These are phyloP conservation scores for Hipposideros armiger DNA, from an alignment of 2,113 vertebrate genomes.

Conservation along the genomic window DNA sequence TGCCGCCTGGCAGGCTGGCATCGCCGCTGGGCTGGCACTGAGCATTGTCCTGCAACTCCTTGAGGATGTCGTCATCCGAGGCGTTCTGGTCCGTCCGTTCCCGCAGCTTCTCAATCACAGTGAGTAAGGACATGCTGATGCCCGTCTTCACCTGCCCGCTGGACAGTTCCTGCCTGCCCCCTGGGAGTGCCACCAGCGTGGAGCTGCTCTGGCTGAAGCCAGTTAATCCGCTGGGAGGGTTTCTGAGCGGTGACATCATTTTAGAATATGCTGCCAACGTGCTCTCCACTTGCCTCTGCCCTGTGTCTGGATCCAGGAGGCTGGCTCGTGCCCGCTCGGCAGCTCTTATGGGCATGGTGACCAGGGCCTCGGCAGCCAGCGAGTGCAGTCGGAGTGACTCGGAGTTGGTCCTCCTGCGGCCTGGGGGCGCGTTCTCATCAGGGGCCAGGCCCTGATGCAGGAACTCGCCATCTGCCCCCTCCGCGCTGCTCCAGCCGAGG, in stretches of 20 bases:
- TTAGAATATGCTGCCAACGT: slow-evolving; percentile 77
- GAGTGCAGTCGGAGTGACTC: slow-evolving; percentile 97
- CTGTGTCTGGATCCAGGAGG: slow-evolving; percentile 84
- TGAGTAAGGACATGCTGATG: slow-evolving; percentile 97
- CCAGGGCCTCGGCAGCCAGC: slow-evolving; percentile 95
- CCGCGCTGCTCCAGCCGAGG: slow-evolving; percentile 87
- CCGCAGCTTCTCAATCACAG: slow-evolving; percentile 96
- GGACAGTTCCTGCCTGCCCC: slow-evolving; percentile 87
- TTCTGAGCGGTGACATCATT: slow-evolving; percentile 83
- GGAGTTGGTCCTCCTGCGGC: slow-evolving; percentile 95
- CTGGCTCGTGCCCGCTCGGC: slow-evolving; percentile 89
- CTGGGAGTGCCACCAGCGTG: slow-evolving; percentile 88
- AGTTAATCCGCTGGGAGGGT: slow-evolving; percentile 78
- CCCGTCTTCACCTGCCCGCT: slow-evolving; percentile 94
- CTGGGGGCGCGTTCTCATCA: slow-evolving; percentile 95
- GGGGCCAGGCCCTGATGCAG: slow-evolving; percentile 77
- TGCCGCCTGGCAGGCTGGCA: slow-evolving; percentile 76
- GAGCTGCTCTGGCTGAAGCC: slow-evolving; percentile 86
- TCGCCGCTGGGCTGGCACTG: slow-evolving; percentile 89
- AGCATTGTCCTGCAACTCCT: slow-evolving; percentile 96
- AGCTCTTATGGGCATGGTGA: slow-evolving; percentile 96
- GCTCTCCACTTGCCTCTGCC: slow-evolving; percentile 86
- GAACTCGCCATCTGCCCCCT: slow-evolving; percentile 86
- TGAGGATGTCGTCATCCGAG: slow-evolving; percentile 97
- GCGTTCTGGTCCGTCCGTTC: slow-evolving; percentile 98